A percentile compares a stretch with the other conserved stretches of the same genome.
Conservation (phyloP, 2,797 vertebrate genomes). For the Poecile montanus region DNA sequence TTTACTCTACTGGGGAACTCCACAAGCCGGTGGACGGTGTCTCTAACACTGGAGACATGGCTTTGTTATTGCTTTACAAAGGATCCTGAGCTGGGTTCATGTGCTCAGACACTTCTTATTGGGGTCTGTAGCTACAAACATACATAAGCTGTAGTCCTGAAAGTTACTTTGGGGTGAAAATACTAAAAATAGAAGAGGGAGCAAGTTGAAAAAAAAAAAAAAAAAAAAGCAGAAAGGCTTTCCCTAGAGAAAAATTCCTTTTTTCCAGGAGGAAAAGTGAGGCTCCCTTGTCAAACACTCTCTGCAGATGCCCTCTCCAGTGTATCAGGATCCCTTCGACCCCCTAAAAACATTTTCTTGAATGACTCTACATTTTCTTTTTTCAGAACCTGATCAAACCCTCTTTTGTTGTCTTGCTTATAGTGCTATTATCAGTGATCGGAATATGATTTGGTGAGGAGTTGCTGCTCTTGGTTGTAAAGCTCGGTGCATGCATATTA, state of each 20-base stretch:
- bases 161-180: not conserved
- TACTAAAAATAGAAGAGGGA: not conserved
- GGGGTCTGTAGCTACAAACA: not conserved
- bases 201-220: rapidly evolving
- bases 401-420: not conserved
- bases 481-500: not conserved
- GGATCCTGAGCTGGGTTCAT: not conserved
- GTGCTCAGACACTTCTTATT: not conserved
- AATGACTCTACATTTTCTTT: not conserved
- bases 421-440: not conserved
- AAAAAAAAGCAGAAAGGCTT: not conserved
- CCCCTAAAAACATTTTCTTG: rapidly evolving
- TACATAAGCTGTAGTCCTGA: not conserved
- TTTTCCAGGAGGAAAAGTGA: not conserved
- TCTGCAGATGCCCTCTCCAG: not conserved
- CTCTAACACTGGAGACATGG: not conserved
- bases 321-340: too few species aligned
- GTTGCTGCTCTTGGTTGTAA: not conserved
- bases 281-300: not conserved
- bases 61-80: constrained; percentile 5
- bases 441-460: not conserved
- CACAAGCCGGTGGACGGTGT: not conserved
- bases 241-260: not conserved
- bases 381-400: not conserved
- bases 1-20: not conserved